phyloP scores from a whole-genome alignment of 2,113 vertebrate species.

The Xiphophorus couchianus region DNA sequence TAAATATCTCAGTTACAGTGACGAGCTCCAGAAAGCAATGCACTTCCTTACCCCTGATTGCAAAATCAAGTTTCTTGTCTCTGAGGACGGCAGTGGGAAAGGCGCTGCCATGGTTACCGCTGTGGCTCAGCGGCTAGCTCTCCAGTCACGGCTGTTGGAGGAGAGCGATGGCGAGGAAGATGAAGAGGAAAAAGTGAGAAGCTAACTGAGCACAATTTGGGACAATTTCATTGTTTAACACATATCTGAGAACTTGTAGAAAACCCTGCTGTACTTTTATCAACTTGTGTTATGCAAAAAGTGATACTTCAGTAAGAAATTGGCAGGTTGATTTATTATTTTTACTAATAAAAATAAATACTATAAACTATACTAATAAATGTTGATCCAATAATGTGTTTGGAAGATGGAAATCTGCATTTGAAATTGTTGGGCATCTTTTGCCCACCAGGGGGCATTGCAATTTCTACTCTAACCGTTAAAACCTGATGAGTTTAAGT shows the following conservation, averaged over 20 bases:
- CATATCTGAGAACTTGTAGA: neutral
- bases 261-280: neutral
- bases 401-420: too few species aligned
- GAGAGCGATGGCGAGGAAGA: conserved; percentile 50
- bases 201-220: neutral
- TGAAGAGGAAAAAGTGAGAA: conserved; percentile 18
- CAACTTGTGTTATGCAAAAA: neutral
- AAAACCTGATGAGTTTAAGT: neutral
- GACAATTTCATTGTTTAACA: neutral
- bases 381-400: too few species aligned
- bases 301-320: neutral
- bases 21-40: conserved; percentile 73
- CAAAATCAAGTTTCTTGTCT: conserved; percentile 80
- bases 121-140: conserved; percentile 73
- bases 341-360: too few species aligned
- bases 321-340: neutral
- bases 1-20: conserved; percentile 79
- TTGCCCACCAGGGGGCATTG: neutral
- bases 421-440: too few species aligned
- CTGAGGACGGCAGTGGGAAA: conserved; percentile 87
- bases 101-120: conserved; percentile 89
- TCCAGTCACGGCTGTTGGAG: conserved; percentile 62
- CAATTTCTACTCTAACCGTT: neutral
- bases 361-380: too few species aligned
- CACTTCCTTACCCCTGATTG: conserved; percentile 83